Evolutionary conservation across 1,140 invertebrate genomes (phyloP).

Genomic region (Drosophila simulans): DNA sequence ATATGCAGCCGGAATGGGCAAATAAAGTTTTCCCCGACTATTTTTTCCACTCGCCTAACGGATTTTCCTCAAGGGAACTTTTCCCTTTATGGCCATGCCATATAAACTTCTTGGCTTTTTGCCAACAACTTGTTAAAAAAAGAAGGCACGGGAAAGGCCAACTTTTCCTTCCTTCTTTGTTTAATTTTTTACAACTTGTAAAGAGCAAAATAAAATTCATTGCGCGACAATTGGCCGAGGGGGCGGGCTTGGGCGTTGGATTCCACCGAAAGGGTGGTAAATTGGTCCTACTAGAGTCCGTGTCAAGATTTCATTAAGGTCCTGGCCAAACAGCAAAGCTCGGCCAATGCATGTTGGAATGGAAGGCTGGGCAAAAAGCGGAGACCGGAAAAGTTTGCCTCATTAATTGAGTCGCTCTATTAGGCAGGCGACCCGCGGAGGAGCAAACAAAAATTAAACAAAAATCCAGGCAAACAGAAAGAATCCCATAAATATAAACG

Average conservation of each 20-base stretch:
- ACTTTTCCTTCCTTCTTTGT: conserved; percentile 37
- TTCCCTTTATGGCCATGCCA: conserved; percentile 42
- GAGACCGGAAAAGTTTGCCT: conserved; percentile 58
- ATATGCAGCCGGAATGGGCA: conserved; percentile 59
- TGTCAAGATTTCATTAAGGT: conserved; percentile 80
- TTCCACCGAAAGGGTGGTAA: neutral
- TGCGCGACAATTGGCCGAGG: conserved; percentile 65
- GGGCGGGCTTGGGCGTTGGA: neutral
- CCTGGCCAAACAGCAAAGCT: conserved; percentile 52
- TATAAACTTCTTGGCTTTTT: conserved; percentile 68
- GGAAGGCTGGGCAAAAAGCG: conserved; percentile 14
- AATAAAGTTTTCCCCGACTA: conserved; percentile 62
- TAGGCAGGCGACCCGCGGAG: conserved; percentile 44
- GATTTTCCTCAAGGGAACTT: conserved; percentile 61
- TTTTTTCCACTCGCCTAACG: conserved; percentile 49
- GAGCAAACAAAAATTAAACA: conserved; percentile 27
- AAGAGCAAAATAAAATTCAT: conserved; percentile 77
- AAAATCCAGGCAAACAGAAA: conserved; percentile 34
- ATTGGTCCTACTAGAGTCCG: conserved; percentile 41
- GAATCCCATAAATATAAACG: conserved; percentile 75
- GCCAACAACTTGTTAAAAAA: conserved; percentile 76
- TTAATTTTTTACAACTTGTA: conserved; percentile 63
- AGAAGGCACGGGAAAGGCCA: conserved; percentile 42
- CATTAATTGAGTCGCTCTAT: conserved; percentile 79
- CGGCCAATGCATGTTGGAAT: conserved; percentile 56